Base-by-base conservation (phyloP, 1,140 invertebrate genomes). In the Mamestra configurata region DNA sequence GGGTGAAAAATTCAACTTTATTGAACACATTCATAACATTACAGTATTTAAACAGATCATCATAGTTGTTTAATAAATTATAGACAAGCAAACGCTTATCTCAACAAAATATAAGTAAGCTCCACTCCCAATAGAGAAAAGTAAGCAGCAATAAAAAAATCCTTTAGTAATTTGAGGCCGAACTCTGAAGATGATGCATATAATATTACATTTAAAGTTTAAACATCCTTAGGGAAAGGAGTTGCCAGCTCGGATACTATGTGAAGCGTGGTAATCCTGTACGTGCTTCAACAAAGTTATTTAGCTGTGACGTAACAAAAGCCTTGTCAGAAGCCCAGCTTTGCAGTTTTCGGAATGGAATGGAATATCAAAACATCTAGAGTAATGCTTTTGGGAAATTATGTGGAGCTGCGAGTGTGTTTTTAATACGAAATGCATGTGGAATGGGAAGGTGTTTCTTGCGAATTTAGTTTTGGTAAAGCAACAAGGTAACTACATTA, bases 341-440 rank as follows among this genome's bases (percentile, higher is more conserved):
- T 31, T 40, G 61, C 61, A 66, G 61, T 66, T 66, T 66, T 66
- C 35, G n/a, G 11, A 40, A 66, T 64, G 59, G n/a, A 64, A 64
- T 64, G 59, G 40, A 37, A 40, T 66, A 22, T 66, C 61, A 40
- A 66, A 64, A 18, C 18, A 37, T 13, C 53, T 57, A 22, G 22
- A 20, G 61, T 66, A 22, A 66, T 66, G 61, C 61, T 66, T 66
- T 20, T 66, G 61, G 61, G 61, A 66, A 66, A 66, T 66, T 40
- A 66, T 66, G 35, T 66, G 7, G 35, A 66, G 18, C 18, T 43
- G 35, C 8, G 35, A 11, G 61, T 40, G 11, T 40, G 37, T 64
- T 18, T 64, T 8, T 37, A 40, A 18, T 24, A 24, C 0, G 11
- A 1, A 27, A 4, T 15, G 10, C 43, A 46, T 27, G 22, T 27